Base-by-base conservation (phyloP, 2,797 vertebrate genomes). In the Premnoplex brunnescens region DNA sequence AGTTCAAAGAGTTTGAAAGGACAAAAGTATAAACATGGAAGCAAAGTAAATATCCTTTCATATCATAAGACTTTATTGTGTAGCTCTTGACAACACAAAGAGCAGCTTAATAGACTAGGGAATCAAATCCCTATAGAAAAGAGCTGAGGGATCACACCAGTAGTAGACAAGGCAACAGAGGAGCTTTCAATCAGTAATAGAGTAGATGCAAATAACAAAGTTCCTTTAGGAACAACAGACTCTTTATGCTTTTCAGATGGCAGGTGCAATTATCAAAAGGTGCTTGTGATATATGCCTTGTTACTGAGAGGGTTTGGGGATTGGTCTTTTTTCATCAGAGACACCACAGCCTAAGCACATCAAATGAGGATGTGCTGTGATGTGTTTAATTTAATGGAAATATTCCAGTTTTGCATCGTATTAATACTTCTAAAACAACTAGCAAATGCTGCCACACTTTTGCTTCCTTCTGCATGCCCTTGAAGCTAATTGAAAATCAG, bases 401-500 rank as follows among this genome's bases (percentile, higher is more conserved):
- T 87, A 72, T 83, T 96, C 87, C 88, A 71, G 87, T 34, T 80
- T 89, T 78, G 62, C 71, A 66, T 81, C 37, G 2, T 67, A 87
- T 79, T 89, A 85, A 73, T 81, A 85, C 84, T 95, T 93, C 92
- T 95, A 85, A 91, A 94, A 88, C 82, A 94, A 95, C 66, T 82
- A 96, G 94, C 72, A 96, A 93, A 92, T 82, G 81, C 92, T 93
- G 85, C 85, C 89, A 88, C 85, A 84, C 78, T 83, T 58, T 32
- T 49, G 27, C 59, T n/a, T 84, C 62, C 85, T 90, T 93, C 75
- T 91, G 52, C 71, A 56, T 95, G 94, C 67, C 96, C 96, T 97
- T 96, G 96, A 96, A 93, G 69, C 67, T 96, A 97, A 97, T 91
- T 91, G 93, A 96, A 96, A 96, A 92, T 69, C 92, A 66, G 73